A percentile compares a stretch with the other conserved stretches of the same genome.
These are phyloP conservation scores for Huso huso DNA, from an alignment of 2,797 vertebrate genomes.

Conservation along the genomic window DNA sequence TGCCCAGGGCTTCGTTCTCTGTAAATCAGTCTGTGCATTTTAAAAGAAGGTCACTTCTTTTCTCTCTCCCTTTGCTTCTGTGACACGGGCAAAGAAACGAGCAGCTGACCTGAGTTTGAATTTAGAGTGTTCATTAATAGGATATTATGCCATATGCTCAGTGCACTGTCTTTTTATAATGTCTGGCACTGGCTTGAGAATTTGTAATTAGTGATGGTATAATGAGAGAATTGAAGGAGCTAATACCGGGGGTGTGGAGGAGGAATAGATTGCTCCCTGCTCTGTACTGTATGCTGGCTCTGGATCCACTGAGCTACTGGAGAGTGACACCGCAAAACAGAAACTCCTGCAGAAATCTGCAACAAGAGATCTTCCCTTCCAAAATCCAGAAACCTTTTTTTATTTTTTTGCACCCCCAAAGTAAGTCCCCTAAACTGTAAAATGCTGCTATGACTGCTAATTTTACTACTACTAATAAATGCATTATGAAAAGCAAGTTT, in stretches of 20 bases:
- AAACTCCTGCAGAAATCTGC: too few species aligned
- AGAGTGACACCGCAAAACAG: too few species aligned
- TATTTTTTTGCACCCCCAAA: too few species aligned
- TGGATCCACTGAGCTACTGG: too few species aligned
- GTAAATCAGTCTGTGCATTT: conserved; percentile 70
- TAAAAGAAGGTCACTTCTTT: conserved; percentile 72
- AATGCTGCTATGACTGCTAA: too few species aligned
- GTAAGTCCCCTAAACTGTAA: too few species aligned
- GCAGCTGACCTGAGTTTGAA: conserved; percentile 99
- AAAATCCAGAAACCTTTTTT: too few species aligned
- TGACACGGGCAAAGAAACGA: conserved; percentile 85
- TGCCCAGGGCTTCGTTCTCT: conserved; percentile 52
- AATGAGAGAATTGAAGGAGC: conserved; percentile 91
- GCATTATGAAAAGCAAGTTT: too few species aligned
- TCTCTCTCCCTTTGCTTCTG: conserved; percentile 56
- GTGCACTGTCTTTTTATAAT: conserved; percentile 92
- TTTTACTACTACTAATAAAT: too few species aligned
- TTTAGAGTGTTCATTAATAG: conserved; percentile 99
- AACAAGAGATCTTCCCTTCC: too few species aligned
- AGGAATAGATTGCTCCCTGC: conserved; percentile 62
- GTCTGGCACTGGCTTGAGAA: conserved; percentile 90
- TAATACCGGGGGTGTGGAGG: conserved; percentile 76
- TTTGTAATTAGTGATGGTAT: conserved; percentile 98
- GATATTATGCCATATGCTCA: conserved; percentile 99
- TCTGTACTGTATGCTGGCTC: conserved; percentile 34